Conservation (phyloP, 2,888 invertebrate genomes). For the Drosophila subquinaria region DNA sequence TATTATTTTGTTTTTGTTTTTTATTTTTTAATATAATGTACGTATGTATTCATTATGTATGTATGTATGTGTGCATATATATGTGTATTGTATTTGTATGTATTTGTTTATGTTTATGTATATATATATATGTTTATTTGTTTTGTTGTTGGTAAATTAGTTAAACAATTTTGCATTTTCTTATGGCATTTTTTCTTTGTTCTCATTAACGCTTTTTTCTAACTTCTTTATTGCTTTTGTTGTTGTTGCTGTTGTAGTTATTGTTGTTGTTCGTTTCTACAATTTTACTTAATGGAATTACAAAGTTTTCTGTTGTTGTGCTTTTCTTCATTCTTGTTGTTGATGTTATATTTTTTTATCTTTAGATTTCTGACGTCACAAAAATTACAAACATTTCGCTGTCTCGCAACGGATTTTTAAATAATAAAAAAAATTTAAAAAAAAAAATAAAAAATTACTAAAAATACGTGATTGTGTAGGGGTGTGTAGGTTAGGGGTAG, state of each 20-base stretch:
- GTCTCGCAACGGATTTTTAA: conserved; percentile 84
- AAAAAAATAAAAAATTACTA: conserved; percentile 1
- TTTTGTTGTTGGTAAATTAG: conserved; percentile 58
- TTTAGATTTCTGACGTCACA: conserved; percentile 85
- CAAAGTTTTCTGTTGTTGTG: conserved; percentile 17
- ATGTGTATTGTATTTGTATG: conserved; percentile 25
- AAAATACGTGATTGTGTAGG: not conserved
- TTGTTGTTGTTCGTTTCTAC: conserved; percentile 16
- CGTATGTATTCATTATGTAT: conserved; percentile 46
- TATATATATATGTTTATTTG: conserved; percentile 34
- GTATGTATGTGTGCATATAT: conserved; percentile 39
- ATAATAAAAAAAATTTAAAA: conserved; percentile 57
- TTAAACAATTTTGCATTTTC: conserved; percentile 56
- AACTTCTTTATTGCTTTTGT: conserved; percentile 47
- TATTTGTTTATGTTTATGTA: conserved; percentile 17
- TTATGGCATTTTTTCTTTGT: conserved; percentile 41
- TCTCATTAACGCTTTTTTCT: conserved; percentile 9
- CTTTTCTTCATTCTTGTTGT: conserved; percentile 31
- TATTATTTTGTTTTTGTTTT: conserved; percentile 31
- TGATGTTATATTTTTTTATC: conserved; percentile 39
- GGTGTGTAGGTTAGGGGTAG: not conserved
- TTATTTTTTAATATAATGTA: conserved; percentile 39
- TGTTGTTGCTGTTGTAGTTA: conserved; percentile 28
- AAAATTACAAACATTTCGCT: conserved; percentile 83
- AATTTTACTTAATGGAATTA: conserved; percentile 26